Base-by-base conservation (phyloP, 1,140 invertebrate species). In the Myzus persicae region DNA sequence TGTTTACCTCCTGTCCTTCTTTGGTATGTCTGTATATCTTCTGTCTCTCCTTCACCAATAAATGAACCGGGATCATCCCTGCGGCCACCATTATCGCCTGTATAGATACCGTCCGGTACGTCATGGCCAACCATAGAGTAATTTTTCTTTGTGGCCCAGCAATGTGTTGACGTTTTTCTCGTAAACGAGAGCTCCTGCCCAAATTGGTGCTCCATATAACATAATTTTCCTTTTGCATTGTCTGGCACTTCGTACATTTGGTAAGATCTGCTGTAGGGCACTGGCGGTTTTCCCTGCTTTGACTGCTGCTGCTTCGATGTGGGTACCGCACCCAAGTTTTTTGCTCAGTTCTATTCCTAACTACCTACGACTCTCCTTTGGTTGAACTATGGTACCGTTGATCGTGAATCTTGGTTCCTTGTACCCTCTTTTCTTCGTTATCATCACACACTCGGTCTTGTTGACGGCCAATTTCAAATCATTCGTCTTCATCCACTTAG, bases 161-260 rank as follows among this genome's bases (percentile, higher is more conserved):
- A 84, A 22, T 42, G 22, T 84, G 24, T 31, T 84, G 9, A 84
- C 7, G 20, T 84, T 84, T 9, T 11, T 42, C 9, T 84, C 36
- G 24, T 40, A 84, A 14, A 6, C 20, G 0, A 84, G 82, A 26
- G 82, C 82, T 97, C 96, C 96, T 96, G 96, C 96, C 96, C 97
- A 96, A 96, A 96, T 96, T 18, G 40, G 91, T 31, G 91, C 67
- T 48, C 18, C 91, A n/a, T 93, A 93, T 11, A 93, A 67, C 67
- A 95, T 94, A 95, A 92, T n/a, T 38, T n/a, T 92, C 36, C 91
- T 82, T 51, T 42, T 92, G 95, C 94, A 95, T 95, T 94, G 94
- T 95, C 94, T 95, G 94, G 94, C 94, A 94, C 94, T 95, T 94
- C 82, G 93, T 92, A 94, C 94, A 94, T 93, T 94, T 94, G 94